Conservation (phyloP, 2,113 vertebrate genomes). For the Reinhardtius hippoglossoides region DNA sequence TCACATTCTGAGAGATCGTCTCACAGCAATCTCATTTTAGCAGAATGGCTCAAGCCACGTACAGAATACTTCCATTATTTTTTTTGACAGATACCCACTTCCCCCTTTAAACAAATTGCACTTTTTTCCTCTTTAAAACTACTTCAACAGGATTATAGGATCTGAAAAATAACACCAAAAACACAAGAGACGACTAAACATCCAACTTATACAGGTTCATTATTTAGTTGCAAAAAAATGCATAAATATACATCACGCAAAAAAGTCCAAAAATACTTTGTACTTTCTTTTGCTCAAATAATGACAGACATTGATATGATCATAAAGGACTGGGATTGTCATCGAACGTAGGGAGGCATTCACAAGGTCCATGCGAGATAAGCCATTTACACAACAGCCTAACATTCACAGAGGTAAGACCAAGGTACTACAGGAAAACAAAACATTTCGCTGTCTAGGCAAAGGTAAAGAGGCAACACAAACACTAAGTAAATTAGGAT, state of each 20-base stretch:
- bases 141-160: constrained; percentile 77
- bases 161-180: constrained; percentile 79
- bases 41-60: constrained; percentile 72
- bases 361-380: constrained; percentile 80
- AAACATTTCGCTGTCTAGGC: constrained; percentile 72
- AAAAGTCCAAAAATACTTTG: constrained; percentile 75
- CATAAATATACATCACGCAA: constrained; percentile 83
- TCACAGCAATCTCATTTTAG: constrained; percentile 79
- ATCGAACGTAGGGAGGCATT: constrained; percentile 74
- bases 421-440: constrained; percentile 74
- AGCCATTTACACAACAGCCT: constrained; percentile 79
- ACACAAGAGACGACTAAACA: constrained; percentile 79
- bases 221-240: constrained; percentile 82
- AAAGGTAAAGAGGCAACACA: constrained; percentile 73
- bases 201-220: constrained; percentile 82
- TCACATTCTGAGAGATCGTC: constrained; percentile 81
- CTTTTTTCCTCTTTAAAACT: constrained; percentile 77
- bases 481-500: constrained; percentile 76
- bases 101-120: constrained; percentile 82
- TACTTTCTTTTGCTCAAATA: constrained; percentile 78
- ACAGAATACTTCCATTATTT: constrained; percentile 60
- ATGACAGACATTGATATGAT: constrained; percentile 77
- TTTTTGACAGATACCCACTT: constrained; percentile 65
- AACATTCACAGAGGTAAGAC: constrained; percentile 80
- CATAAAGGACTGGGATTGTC: constrained; percentile 68